These are phyloP conservation scores for Drosophila nigritarsus DNA, from an alignment of 2,888 invertebrate species.

Conservation along the genomic window DNA sequence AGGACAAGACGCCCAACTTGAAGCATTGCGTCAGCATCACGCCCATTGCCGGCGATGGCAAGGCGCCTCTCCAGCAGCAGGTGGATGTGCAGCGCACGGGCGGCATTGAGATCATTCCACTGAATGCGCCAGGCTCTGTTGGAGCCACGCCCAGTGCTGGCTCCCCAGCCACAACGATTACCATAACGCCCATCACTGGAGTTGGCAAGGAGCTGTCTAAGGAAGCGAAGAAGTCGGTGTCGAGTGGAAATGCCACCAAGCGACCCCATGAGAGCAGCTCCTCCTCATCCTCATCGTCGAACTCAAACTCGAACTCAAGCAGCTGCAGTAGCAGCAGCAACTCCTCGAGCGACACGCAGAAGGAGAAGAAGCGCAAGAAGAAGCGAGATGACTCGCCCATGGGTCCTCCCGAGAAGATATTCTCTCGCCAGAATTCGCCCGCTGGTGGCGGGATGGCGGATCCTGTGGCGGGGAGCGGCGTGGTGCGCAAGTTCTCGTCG, in stretches of 20 bases:
- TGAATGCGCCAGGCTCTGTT: conserved; percentile 86
- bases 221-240: conserved; percentile 50
- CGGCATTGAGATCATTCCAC: conserved; percentile 93
- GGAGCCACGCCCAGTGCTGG: conserved; percentile 86
- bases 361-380: conserved; percentile 91
- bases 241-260: conserved; percentile 50
- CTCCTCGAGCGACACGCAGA: conserved; percentile 63
- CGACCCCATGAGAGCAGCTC: conserved; percentile 59
- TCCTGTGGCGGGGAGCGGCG: conserved; percentile 87
- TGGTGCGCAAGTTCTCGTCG: conserved; percentile 88
- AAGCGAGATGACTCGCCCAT: conserved; percentile 88
- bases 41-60: conserved; percentile 74
- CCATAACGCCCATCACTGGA: conserved; percentile 91
- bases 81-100: conserved; percentile 81
- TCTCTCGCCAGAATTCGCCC: conserved; percentile 87
- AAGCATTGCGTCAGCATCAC: conserved; percentile 84
- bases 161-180: conserved; percentile 90
- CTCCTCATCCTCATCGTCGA: conserved; percentile 37
- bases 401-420: conserved; percentile 91
- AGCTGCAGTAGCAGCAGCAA: conserved; percentile 29
- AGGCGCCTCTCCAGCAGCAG: conserved; percentile 29
- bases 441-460: conserved; percentile 73
- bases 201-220: conserved; percentile 55
- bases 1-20: conserved; percentile 82
- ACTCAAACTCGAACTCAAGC: conserved; percentile 31